Base-by-base conservation (phyloP, 37 sponge, comb jelly and placozoan genomes). In the Theonella swinhoei region DNA sequence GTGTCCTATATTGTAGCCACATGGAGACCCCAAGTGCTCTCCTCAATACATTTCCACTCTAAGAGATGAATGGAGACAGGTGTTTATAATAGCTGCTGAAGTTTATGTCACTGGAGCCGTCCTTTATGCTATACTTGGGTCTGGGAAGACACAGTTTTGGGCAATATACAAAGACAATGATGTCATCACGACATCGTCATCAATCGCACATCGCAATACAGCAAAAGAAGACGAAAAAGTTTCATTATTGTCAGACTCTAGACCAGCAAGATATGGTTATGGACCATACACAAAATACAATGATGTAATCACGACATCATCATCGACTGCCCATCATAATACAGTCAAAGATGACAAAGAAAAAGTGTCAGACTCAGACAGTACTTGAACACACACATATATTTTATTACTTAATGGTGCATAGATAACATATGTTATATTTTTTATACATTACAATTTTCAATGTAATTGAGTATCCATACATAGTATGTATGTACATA, bases 31-130 rank as follows among this genome's bases (percentile, higher is more conserved):
- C 22, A 76, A 77, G 29, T 61, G 64, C 37, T 68, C 76, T 58
- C 61, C 33, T 54, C 70, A 25, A 23, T 83, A 76, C 70, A 58
- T 38, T 11, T 34, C 32, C 14, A 67, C 68, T 0, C 78, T 70
- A 31, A 35, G 77, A 5, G 72, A 86, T 23, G 90, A 97, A 68
- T 97, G 97, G 97, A 88, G 85, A 63, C 72, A 85, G 22, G 97
- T 95, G 42, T 94, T 97, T 70, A 65, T 88, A 20, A 76, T 97
- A 20, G 31, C 79, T 65, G 95, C 93, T 24, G 97, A 94, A 42
- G 42, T 97, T 1, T 92, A 92, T 59, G 31, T 83, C 4, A 88
- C 86, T 71, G 95, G 95, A 40, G 66, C 75, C 19, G 39, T 94
- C 0, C 20, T 82, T 22, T 95, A 92, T 61, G n/a, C 69, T 1